Conservation (phyloP, 2,113 vertebrate species). For the Stercorarius parasiticus region DNA sequence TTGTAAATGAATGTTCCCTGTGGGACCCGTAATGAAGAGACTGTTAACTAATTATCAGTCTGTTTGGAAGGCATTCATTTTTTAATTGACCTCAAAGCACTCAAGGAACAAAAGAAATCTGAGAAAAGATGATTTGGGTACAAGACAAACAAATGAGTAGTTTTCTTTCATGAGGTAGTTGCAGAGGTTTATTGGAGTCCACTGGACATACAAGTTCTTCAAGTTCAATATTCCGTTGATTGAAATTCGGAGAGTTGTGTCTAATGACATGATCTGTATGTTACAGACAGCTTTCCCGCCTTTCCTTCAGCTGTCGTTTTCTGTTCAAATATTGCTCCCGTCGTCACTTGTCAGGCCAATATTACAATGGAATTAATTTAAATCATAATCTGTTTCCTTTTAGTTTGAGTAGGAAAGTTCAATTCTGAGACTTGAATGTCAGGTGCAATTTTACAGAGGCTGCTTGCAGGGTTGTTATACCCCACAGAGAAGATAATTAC, state of each 20-base stretch:
- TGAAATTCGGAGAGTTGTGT: background rate
- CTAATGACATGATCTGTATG: background rate
- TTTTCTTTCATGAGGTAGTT: background rate
- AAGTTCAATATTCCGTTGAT: background rate
- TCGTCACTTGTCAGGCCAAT: background rate
- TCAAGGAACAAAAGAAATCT: constrained; percentile 37
- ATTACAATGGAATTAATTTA: constrained; percentile 44
- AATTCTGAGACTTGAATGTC: constrained; percentile 28
- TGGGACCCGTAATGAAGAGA: constrained; percentile 54
- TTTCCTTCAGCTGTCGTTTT: background rate
- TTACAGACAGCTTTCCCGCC: background rate
- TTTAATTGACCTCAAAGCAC: constrained; percentile 52
- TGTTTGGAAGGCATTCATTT: constrained; percentile 59
- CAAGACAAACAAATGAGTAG: background rate
- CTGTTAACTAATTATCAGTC: constrained; percentile 67
- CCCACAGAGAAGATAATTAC: constrained; percentile 57
- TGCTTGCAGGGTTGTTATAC: background rate
- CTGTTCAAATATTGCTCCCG: background rate
- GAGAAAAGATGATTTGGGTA: background rate
- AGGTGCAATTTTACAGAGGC: constrained; percentile 33
- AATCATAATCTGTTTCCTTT: constrained; percentile 27
- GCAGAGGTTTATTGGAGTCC: background rate
- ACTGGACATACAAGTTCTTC: background rate
- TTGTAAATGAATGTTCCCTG: constrained; percentile 58
- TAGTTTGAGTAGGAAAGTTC: constrained; percentile 37